Evolutionary conservation across 1,140 invertebrate species (phyloP).

Genomic region (Holotrichia oblita): DNA sequence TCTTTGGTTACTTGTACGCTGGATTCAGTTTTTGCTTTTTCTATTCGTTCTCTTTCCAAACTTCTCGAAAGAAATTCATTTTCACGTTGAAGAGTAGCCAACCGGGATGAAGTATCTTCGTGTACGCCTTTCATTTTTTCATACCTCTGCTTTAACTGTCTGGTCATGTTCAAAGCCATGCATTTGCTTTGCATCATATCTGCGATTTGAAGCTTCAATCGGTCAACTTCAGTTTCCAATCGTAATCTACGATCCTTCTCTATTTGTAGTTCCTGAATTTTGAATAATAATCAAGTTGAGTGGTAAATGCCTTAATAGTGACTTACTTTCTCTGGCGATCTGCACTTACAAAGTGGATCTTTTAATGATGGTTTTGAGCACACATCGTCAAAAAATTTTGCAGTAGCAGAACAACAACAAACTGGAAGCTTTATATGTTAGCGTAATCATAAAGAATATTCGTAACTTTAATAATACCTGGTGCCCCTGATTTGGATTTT

Average conservation of each 20-base stretch:
- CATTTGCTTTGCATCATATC: conserved; percentile 14
- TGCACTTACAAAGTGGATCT: neutral
- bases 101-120: conserved; percentile 11
- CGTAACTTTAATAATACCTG: neutral
- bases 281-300: neutral
- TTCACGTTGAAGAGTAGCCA: conserved; percentile 31
- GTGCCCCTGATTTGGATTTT: neutral
- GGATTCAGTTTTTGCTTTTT: conserved; percentile 38
- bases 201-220: conserved; percentile 20
- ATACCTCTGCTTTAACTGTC: conserved; percentile 35
- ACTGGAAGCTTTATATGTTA: neutral
- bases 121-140: conserved; percentile 31
- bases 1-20: conserved; percentile 31
- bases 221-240: conserved; percentile 14
- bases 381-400: neutral
- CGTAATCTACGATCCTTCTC: neutral
- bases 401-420: neutral
- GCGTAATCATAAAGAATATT: neutral
- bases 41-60: conserved; percentile 40
- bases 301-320: neutral
- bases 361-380: neutral
- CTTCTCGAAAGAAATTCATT: conserved; percentile 34
- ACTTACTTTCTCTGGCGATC: conserved; percentile 1
- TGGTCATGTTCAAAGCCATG: conserved; percentile 30
- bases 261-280: conserved; percentile 29